A percentile compares a stretch with the other conserved stretches of the same genome.
These are phyloP conservation scores for Cathartes aura DNA, from an alignment of 2,113 vertebrate species.

Conservation along the genomic window DNA sequence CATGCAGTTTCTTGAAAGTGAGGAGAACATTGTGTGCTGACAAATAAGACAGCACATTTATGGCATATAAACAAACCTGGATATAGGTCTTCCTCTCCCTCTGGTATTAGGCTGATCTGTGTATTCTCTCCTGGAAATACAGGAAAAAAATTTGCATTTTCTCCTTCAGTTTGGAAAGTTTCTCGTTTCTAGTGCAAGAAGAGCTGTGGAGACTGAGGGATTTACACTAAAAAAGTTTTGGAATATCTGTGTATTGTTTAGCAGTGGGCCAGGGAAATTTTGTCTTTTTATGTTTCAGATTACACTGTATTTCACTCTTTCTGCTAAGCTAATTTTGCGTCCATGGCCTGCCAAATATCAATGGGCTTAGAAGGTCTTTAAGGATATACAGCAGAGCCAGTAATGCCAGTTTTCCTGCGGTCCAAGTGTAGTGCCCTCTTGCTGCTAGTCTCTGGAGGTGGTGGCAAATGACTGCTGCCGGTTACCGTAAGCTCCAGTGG, in stretches of 20 bases:
- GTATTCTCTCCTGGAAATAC: background rate
- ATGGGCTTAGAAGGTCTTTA: background rate
- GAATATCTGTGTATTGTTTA: background rate
- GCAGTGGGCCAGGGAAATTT: background rate
- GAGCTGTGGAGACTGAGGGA: background rate
- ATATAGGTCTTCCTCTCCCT: background rate
- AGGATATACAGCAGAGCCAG: fast-evolving
- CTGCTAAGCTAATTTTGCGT: background rate
- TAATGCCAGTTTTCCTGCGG: background rate
- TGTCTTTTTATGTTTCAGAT: background rate
- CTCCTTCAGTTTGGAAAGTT: background rate
- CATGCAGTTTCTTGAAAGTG: background rate
- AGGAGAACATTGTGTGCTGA: background rate
- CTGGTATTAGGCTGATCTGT: background rate
- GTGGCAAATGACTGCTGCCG: background rate
- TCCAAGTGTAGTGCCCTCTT: background rate
- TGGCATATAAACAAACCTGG: background rate
- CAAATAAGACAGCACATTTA: background rate
- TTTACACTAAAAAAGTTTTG: background rate
- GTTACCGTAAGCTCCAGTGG: fast-evolving
- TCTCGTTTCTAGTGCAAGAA: background rate
- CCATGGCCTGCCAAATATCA: background rate
- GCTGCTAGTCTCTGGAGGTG: background rate
- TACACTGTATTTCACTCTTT: background rate
- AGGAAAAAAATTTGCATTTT: background rate